Evolutionary conservation across 2,113 vertebrate species (phyloP), one percentile per base, ranked within the genome.

Genomic region (Syrmaticus mikado): DNA sequence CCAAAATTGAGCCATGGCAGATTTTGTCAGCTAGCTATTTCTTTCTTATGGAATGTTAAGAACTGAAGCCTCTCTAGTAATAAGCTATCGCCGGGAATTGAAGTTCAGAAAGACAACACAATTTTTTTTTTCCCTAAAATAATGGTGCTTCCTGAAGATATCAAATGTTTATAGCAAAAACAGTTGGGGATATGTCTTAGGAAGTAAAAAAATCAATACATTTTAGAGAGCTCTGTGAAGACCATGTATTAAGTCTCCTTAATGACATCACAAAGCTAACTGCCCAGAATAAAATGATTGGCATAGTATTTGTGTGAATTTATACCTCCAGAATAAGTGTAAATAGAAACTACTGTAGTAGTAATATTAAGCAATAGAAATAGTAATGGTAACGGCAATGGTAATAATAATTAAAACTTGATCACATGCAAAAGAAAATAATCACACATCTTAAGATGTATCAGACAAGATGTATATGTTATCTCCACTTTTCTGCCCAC

Each of bases 11-110:
- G 41, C 12, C 6, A 21, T 32, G 7, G 8, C 8, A 67, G 8
- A 24, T 64, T 75, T 91, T 87, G 3, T 81, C 24, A 67, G 13
- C 8, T 71, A 36, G 4, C 30, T 15, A 38, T 46, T 53, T 85
- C 21, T 64, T 76, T 71, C 16, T 77, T 7, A 84, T 22, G 41
- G 14, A 68, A 40, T 32, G 65, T 75, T 34, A 62, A 58, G 22
- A 8, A 40, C 28, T 50, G 52, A 89, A 89, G 43, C 7, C 2
- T 61, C 34, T 83, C 38, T 24, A 19, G n/a, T 68, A 10, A 34
- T 25, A 60, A 14, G 9, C 2, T 77, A 9, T 58, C 15, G 21
- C 8, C 17, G 16, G 7, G 7, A 81, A 43, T 0, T 0, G 30
- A 61, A 7, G 55, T 83, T 8, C 27, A 68, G 72, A 81, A 79